Evolutionary conservation across 2,888 invertebrate genomes (phyloP), one percentile per base, ranked within the genome.

Genomic region (Drosophila borborema): DNA sequence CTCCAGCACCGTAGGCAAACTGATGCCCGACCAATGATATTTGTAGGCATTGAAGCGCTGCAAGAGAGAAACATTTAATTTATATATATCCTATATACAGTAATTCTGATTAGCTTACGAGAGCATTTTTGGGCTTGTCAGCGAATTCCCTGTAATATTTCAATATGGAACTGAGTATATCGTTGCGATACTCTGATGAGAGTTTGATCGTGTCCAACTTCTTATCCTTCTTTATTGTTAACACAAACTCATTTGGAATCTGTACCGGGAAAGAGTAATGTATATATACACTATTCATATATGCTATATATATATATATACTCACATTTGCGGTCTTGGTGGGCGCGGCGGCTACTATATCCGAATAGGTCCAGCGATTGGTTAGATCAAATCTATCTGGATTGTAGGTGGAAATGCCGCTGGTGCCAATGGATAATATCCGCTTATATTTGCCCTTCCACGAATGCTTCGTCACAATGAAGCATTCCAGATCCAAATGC

Each of bases 381-480:
- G 99, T 99, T 77, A 97, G 95, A 91, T 98, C 98, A 87, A 97
- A 94, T 81, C 95, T 96, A 74, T 94, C 95, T n/a, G 98, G 99
- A 94, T 99, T 99, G 94, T 99, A 99, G 1, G 99, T 99, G 54
- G 99, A 98, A 86, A 99, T 97, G 40, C 99, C 99, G 92, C 96
- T 95, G 46, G 98, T 97, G 63, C 99, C 99, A 91, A 99, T 96
- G 10, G 99, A 98, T 92, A 99, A 98, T 90, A 99, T 97, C 86
- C 99, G 95, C 93, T 98, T 99, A 94, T 99, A 99, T 96, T 98
- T 99, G 93, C 99, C 99, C 93, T 98, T 99, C 99, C 99, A 99
- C 34, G 97, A 98, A 93, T 99, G 98, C 94, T 99, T 99, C 41
- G 97, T 98, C 91, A 99, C 98, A 91, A 98, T 96, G 94, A 98